Conservation (phyloP, 2,888 invertebrate species). For the Apamea anceps region DNA sequence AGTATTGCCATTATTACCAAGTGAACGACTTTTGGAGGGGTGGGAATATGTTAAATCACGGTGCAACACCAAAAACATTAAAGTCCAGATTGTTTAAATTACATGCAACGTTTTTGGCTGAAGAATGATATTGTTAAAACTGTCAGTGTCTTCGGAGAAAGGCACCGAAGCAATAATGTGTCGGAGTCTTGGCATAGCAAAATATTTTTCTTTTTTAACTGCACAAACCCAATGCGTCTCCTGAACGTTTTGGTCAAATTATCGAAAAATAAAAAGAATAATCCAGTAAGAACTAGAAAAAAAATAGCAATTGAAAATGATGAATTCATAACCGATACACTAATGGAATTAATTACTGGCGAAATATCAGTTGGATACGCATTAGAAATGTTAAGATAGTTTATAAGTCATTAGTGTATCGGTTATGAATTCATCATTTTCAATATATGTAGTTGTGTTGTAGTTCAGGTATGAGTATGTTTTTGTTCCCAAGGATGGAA, state of each 20-base stretch:
- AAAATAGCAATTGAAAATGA: not conserved
- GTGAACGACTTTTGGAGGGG: not conserved
- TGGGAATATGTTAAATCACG: not conserved
- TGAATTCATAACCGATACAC: too few relatives aligned
- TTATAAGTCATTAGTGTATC: too few relatives aligned
- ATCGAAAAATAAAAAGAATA: not conserved
- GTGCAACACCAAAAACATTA: not conserved
- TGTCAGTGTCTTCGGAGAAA: not conserved
- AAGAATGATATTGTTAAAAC: not conserved
- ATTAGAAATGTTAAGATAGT: too few relatives aligned
- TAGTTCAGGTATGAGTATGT: too few relatives aligned
- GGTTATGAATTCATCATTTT: too few relatives aligned
- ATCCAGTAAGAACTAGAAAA: not conserved
- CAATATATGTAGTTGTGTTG: too few relatives aligned
- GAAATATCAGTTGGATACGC: too few relatives aligned
- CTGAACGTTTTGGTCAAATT: not conserved
- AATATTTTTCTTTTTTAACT: too few relatives aligned
- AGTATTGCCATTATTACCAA: not conserved
- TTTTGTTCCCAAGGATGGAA: too few relatives aligned
- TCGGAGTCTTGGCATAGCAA: not conserved
- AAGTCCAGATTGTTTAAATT: too few relatives aligned
- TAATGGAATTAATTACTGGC: too few relatives aligned
- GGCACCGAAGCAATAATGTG: not conserved
- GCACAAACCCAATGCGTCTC: not conserved
- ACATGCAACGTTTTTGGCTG: not conserved